These are phyloP conservation scores for Solenopsis fugax DNA, from an alignment of 1,140 invertebrate genomes.

Conservation along the genomic window DNA sequence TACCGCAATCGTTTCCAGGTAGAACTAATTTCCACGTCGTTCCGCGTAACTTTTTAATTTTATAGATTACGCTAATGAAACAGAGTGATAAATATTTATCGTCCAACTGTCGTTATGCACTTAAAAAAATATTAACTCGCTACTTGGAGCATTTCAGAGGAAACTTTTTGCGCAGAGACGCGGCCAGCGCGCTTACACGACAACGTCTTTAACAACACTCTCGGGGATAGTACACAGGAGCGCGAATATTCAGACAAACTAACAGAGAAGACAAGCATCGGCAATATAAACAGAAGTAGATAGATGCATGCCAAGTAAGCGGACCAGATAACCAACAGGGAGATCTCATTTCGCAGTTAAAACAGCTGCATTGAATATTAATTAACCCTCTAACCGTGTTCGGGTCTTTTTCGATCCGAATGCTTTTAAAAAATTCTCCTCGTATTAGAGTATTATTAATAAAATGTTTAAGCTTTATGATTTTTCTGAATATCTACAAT, in stretches of 20 bases:
- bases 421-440: no score
- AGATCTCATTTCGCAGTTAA: conserved; percentile 31
- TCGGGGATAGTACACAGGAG: conserved; percentile 21
- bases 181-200: conserved; percentile 31
- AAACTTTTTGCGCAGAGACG: conserved; percentile 52
- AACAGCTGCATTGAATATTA: not conserved
- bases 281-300: conserved; percentile 19
- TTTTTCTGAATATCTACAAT: no score
- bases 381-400: not conserved
- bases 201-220: conserved; percentile 64
- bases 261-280: not conserved
- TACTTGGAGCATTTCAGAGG: conserved; percentile 19
- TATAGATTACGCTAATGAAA: conserved; percentile 3
- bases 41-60: conserved; percentile 10
- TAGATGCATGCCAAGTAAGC: conserved; percentile 7
- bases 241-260: conserved; percentile 24
- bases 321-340: conserved; percentile 17
- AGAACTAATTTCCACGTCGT: not conserved
- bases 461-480: no score
- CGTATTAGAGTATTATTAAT: no score
- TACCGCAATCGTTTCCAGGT: not conserved
- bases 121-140: conserved; percentile 36
- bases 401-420: no score
- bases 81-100: conserved; percentile 41
- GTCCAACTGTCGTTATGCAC: not conserved